Base-by-base conservation (phyloP, 2,797 vertebrate genomes). In the Helarctos malayanus region DNA sequence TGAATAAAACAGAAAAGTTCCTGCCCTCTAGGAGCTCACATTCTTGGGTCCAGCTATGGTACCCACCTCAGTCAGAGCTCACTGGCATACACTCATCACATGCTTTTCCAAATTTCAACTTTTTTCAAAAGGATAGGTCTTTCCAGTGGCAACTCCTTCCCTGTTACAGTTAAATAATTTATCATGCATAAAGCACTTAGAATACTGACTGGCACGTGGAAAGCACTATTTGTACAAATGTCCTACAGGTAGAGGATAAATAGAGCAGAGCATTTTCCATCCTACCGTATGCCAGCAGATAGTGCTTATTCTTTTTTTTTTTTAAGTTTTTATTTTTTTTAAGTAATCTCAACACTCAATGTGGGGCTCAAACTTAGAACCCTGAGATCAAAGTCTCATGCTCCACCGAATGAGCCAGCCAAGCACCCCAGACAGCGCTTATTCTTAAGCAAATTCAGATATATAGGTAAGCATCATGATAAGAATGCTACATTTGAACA, bases 401-500 rank as follows among this genome's bases (percentile, higher is more conserved):
- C 15, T 49, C 27, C 27, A 75, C 15, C 15, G 7, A 29, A 25
- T 75, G 25, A 75, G 41, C 27, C 27, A 63, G 59, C 12, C 59
- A 63, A 7, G 41, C 13, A 45, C 41, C 71, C 71, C 41, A 93
- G 56, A 76, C 63, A 52, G 38, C 84, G 49, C 49, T 82, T 97
- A 71, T 63, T 89, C 49, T 85, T 80, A 49, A 96, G 15, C 52
- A 96, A 61, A 94, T 49, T 92, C 84, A 89, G 35, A 69, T 90
- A 56, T 92, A 47, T 25, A 93, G 59, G 23, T 68, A 80, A 88
- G n/a, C 25, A 18, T 52, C 41, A 9, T 75, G n/a, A 71, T 89
- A 95, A 95, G 79, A 95, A 29, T 59, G 45, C 29, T 95, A 83
- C 47, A 89, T 76, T 61, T 92, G 68, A 78, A 63, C 18, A 78